Evolutionary conservation across 30 jellyfish, hydroid and myxozoan genomes (phyloP), one percentile per base, ranked within the genome.

Genomic region (Aurelia coerulea): DNA sequence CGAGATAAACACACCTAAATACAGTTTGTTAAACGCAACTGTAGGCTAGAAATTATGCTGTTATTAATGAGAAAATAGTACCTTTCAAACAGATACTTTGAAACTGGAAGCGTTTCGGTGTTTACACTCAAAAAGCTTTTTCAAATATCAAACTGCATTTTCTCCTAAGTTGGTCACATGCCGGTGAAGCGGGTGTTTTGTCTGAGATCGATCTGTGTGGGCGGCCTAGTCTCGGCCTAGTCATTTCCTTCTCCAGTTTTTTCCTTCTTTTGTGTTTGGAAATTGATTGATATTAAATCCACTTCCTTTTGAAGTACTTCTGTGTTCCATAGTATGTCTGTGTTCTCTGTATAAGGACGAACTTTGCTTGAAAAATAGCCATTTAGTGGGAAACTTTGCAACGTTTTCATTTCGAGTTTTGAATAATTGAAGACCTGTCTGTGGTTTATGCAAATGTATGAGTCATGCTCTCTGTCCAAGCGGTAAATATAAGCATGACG

Each of bases 131-230:
- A 46, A 46, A 6, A 42, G 53, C 53, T 60, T 78, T 81, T 78
- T 17, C 77, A 73, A 81, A 76, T 90, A 90, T 90, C 97, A 90
- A 90, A 76, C 65, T 90, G 84, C 85, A 90, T 81, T 81, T 90
- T 90, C 97, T 90, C 97, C 97, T 80, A 72, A 81, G 91, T 60
- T 31, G 88, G 19, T 71, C 82, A 86, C 79, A 58, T 73, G 81
- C 85, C 11, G 85, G 31, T 76, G 65, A 77, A 74, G 64, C 93
- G 93, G 93, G 93, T 84, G 93, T 84, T 54, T 78, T 59, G 88
- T 73, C 93, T 74, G 75, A 29, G 18, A 13, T 14, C 35, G 80
- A 31, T 53, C 35, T 51, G 79, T 81, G 92, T 73, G 93, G 93
- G 93, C 82, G 93, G 75, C 83, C 79, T 60, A 60, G 65, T 51